Evolutionary conservation across 2,797 vertebrate species (phyloP).

Genomic region (Poeciliopsis presidionis): DNA sequence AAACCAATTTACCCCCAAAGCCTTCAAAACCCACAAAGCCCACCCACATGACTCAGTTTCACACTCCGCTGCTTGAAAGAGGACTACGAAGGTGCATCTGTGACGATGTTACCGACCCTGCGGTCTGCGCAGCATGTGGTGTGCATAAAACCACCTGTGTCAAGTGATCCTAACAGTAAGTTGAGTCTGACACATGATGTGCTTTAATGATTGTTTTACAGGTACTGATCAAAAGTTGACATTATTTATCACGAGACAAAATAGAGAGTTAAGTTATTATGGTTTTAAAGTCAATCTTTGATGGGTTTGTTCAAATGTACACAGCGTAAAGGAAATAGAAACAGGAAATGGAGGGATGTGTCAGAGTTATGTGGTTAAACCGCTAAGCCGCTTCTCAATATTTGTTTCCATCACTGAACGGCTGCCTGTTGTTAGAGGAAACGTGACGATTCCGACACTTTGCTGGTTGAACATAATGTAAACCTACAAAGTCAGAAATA

Average conservation of each 20-base stretch:
- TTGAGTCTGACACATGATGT: neutral
- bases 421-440: neutral
- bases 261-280: neutral
- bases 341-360: neutral
- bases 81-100: constrained; percentile 19
- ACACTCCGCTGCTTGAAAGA: constrained; percentile 10
- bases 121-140: constrained; percentile 32
- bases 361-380: neutral
- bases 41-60: constrained; percentile 45
- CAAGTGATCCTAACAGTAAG: neutral
- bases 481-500: neutral
- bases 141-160: neutral
- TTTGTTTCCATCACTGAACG: neutral
- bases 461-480: neutral
- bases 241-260: no score
- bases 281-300: neutral
- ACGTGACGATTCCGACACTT: neutral
- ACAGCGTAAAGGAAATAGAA: neutral
- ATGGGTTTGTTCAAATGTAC: neutral
- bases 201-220: neutral
- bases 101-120: neutral
- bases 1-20: constrained; percentile 18
- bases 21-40: constrained; percentile 47
- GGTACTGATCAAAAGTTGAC: neutral
- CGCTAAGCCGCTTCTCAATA: neutral